phyloP scores from a whole-genome alignment of 2,113 vertebrate species.

The Australoheros scitulus region DNA sequence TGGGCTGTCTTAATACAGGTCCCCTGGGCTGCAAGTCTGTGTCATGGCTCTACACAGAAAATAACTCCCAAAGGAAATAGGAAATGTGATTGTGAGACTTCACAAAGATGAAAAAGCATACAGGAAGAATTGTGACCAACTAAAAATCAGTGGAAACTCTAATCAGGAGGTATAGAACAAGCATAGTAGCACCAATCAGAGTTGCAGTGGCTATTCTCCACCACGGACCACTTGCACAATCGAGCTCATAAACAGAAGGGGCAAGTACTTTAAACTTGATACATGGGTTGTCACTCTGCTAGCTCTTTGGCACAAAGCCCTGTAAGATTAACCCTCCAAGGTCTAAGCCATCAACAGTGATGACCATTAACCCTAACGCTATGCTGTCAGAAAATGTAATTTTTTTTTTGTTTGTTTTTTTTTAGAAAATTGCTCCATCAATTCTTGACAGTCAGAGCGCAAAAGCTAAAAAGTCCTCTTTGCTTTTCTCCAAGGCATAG shows the following conservation, averaged over 20 bases:
- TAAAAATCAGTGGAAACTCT: not conserved
- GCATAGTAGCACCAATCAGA: not conserved
- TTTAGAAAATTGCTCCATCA: no score
- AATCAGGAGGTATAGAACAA: not conserved
- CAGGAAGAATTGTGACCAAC: not conserved
- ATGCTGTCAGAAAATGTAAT: not conserved
- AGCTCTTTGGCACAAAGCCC: not conserved
- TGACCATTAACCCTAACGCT: not conserved
- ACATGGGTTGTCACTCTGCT: not conserved
- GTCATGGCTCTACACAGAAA: not conserved
- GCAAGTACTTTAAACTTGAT: not conserved
- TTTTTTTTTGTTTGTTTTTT: no score
- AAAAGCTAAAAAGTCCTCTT: not conserved
- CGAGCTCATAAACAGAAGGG: not conserved
- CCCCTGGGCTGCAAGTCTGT: not conserved
- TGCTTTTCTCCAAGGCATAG: not conserved
- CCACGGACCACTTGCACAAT: not conserved
- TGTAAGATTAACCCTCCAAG: not conserved
- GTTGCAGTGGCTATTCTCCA: not conserved
- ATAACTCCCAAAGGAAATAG: not conserved
- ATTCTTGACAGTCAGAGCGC: not conserved
- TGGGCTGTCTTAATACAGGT: not conserved
- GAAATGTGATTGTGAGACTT: conserved; percentile 4
- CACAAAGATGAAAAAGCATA: not conserved
- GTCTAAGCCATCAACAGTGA: not conserved